Base-by-base conservation (phyloP, 2,113 vertebrate genomes). In the Peucedramus taeniatus region DNA sequence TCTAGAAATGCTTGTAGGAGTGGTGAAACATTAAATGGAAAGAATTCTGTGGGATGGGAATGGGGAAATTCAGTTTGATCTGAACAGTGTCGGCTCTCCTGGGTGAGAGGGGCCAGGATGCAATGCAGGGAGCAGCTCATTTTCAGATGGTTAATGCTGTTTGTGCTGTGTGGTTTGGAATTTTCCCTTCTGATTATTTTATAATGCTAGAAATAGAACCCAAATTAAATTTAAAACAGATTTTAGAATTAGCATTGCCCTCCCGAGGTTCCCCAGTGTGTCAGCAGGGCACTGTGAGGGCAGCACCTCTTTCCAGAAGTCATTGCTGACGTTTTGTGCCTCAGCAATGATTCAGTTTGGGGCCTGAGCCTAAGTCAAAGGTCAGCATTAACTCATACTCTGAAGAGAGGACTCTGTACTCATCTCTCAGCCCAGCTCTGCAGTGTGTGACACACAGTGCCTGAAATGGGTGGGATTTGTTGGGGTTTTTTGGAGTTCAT, bases 321-420 rank as follows among this genome's bases (percentile, higher is more conserved):
- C 87, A 49, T 7, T 81, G 77, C 77, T 87, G 63, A 44, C 21
- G 47, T 94, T 59, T 84, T 17, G 16, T 87, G 35, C 16, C 9
- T 64, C 30, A 24, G 54, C 57, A 72, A 65, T 94, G 96, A 93
- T 89, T 94, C 94, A 90, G n/a, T 72, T 45, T 70, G 65, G n/a
- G 69, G 90, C 77, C 77, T 89, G 14, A 56, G 49, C 49, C 57
- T 30, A 11, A 84, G 69, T 39, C 61, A 93, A 94, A 95, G 81
- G 88, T 95, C 82, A 91, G 27, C 28, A 65, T 53, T 40, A 95
- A 31, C 77, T 87, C 94, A 89, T 37, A 7, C n/a, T 44, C 31
- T 65, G 75, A 24, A 57, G 60, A 24, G 68, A 91, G 45, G 54
- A 26, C 42, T 88, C 61, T 70, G 33, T 21, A 17, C 53, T 91